phyloP scores from a whole-genome alignment of 2,888 invertebrate species.

The Dasypolia templi region DNA sequence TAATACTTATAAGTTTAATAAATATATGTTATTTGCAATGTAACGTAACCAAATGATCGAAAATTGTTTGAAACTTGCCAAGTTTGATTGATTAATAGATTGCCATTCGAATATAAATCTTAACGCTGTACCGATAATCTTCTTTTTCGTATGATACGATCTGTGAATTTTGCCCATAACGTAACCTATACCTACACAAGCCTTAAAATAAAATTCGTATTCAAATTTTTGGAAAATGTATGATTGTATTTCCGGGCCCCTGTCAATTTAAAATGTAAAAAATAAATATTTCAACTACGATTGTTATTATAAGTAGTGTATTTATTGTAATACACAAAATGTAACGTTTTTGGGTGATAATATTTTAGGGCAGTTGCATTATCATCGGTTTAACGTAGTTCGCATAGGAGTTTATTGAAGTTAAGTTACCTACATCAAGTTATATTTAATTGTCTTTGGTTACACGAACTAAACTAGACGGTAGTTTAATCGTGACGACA shows the following conservation, averaged over 20 bases:
- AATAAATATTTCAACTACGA: conserved; percentile 11
- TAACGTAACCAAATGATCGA: background rate
- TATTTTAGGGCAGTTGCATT: background rate
- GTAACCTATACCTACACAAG: no score
- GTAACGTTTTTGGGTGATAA: background rate
- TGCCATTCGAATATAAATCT: background rate
- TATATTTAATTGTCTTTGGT: background rate
- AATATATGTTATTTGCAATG: background rate
- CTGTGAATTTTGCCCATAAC: background rate
- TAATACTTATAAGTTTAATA: no score
- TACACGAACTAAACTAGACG: background rate
- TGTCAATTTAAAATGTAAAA: conserved; percentile 52
- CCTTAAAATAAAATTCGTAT: background rate
- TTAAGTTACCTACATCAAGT: background rate
- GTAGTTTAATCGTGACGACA: no score
- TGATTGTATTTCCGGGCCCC: conserved; percentile 40
- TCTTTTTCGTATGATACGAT: background rate
- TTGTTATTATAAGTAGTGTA: conserved; percentile 5
- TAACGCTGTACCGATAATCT: background rate
- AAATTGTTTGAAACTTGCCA: background rate
- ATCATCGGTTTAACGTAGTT: background rate
- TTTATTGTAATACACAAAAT: background rate
- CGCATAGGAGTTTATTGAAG: background rate
- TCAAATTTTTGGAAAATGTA: conserved; percentile 36
- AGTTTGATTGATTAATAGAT: background rate